phyloP scores from a whole-genome alignment of 2,888 invertebrate species.

The Mantis religiosa region DNA sequence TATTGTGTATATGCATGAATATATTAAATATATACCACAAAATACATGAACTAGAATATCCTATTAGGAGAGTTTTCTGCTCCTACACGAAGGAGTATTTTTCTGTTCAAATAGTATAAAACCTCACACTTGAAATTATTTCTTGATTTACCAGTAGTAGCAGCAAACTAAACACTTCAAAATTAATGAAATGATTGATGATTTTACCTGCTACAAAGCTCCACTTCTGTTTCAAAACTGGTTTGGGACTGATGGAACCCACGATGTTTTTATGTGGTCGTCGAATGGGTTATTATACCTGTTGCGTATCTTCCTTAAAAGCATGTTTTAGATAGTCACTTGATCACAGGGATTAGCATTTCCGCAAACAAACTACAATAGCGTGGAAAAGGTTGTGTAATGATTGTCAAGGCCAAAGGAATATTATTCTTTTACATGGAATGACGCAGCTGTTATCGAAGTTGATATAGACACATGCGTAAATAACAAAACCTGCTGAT shows the following conservation, averaged over 20 bases:
- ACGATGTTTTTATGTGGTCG: background rate
- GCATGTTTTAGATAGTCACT: background rate
- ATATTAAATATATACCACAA: no score
- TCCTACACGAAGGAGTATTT: no score
- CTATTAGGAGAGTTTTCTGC: no score
- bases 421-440: background rate
- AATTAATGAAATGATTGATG: no score
- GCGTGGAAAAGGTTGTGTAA: background rate
- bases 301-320: background rate
- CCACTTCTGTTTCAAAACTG: background rate
- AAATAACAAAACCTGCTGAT: background rate
- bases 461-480: background rate
- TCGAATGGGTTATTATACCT: background rate
- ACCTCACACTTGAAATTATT: no score
- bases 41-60: no score
- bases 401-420: background rate
- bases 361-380: background rate
- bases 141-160: no score
- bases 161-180: no score
- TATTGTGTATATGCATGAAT: no score
- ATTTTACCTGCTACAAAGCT: background rate
- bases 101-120: no score
- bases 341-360: background rate
- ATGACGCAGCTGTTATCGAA: background rate
- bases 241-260: background rate